Base-by-base conservation (phyloP, 2,113 vertebrate genomes). In the Tragelaphus imberbis region DNA sequence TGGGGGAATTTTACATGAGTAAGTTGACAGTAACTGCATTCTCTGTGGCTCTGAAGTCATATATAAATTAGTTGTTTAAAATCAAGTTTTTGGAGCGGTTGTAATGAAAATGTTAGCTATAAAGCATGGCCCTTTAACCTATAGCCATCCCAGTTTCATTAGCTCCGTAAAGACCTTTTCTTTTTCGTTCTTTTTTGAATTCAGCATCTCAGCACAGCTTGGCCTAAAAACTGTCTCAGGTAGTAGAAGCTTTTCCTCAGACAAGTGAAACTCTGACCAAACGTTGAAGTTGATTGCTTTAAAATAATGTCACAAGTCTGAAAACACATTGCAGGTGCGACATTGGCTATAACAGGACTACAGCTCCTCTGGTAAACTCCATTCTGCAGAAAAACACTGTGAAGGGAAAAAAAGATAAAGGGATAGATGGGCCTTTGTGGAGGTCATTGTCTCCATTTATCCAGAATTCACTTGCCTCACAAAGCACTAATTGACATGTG, bases 401-500 rank as follows among this genome's bases (percentile, higher is more conserved):
- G 15, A 25, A 27, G 27, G 9, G 17, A 3, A 33, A 27, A 36
- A 17, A 30, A 9, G 56, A n/a, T 47, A 56, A 49, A 95, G 49
- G 55, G 3, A 15, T 79, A 79, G n/a, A 16, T 30, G 19, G 33
- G 27, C 58, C 51, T 56, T 94, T 89, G 59, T 86, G 27, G 25
- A 94, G 84, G 63, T 71, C 90, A 68, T 92, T 86, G 59, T 92
- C 91, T 84, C 53, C 85, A 55, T 90, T 82, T 68, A 90, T 92
- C 77, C 56, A 94, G 93, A 94, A 94, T 49, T 36, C 27, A 28
- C 87, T 56, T 90, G 91, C 27, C 36, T 82, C 88, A 95, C 91
- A 95, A 84, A 96, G 56, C 61, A 56, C 89, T 90, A 68, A 92
- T 91, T 93, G 95, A 97, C 97, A 82, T 94, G 25, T 91, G 82